phyloP scores from a whole-genome alignment of 2,888 invertebrate species.

The Anthophora plumipes region DNA sequence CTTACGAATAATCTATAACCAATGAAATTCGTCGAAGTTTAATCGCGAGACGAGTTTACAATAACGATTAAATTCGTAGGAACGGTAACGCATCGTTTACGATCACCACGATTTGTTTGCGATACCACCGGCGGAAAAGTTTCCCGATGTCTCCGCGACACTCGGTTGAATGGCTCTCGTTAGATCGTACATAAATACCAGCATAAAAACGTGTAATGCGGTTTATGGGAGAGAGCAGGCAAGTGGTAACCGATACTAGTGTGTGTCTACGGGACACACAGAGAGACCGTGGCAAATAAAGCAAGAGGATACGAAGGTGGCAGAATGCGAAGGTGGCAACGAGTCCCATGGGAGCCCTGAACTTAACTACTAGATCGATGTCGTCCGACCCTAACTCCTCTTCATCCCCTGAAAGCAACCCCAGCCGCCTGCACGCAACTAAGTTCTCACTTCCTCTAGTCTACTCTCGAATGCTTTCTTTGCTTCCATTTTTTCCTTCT shows the following conservation, averaged over 20 bases:
- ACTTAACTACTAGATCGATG: conserved; percentile 84
- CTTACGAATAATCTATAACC: neutral
- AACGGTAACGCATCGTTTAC: conserved; percentile 23
- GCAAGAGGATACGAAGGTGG: conserved; percentile 66
- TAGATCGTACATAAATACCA: conserved; percentile 72
- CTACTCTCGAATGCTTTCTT: conserved; percentile 2
- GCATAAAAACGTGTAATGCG: conserved; percentile 71
- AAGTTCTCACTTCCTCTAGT: conserved; percentile 31
- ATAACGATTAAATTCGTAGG: conserved; percentile 33
- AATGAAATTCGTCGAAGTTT: neutral
- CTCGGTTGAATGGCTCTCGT: conserved; percentile 49
- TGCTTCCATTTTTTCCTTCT: neutral
- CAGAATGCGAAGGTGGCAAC: conserved; percentile 77
- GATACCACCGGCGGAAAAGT: neutral
- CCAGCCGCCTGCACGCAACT: conserved; percentile 58
- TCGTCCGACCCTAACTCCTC: conserved; percentile 77
- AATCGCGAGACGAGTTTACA: neutral
- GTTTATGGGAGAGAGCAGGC: conserved; percentile 40
- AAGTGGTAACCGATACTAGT: conserved; percentile 33
- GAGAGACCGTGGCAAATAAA: conserved; percentile 47
- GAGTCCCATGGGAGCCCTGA: conserved; percentile 82
- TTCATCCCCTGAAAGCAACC: conserved; percentile 61
- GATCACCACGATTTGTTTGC: conserved; percentile 47
- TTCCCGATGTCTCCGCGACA: conserved; percentile 19
- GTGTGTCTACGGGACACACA: conserved; percentile 29